These are phyloP conservation scores for Eulemur macaco DNA, from an alignment of 2,113 vertebrate species.

Conservation along the genomic window DNA sequence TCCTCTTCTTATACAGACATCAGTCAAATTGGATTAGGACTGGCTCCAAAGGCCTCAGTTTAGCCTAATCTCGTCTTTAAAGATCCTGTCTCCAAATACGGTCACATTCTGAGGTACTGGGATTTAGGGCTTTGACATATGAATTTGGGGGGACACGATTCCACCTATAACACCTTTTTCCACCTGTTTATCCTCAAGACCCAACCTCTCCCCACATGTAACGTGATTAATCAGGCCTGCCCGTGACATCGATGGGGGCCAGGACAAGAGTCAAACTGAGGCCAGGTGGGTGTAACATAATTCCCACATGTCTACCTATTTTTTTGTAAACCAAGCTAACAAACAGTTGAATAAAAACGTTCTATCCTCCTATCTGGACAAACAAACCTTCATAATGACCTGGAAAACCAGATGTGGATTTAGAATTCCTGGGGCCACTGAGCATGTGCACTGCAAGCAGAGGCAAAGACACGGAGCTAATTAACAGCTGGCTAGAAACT, in stretches of 20 bases:
- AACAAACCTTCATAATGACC: background rate
- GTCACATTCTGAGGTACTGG: background rate
- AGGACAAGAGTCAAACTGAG: background rate
- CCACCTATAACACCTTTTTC: background rate
- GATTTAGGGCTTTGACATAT: background rate
- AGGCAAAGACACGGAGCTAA: background rate
- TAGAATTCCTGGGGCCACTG: background rate
- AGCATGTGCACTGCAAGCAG: background rate
- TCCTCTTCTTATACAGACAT: background rate
- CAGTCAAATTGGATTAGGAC: background rate
- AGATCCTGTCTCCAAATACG: background rate
- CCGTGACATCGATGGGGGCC: background rate
- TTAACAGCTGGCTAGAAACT: background rate
- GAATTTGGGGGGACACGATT: background rate
- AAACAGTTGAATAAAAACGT: background rate
- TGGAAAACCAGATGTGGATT: background rate
- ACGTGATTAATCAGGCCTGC: background rate
- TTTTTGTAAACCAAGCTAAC: background rate
- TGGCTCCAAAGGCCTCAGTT: background rate
- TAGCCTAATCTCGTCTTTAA: background rate
- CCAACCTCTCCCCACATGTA: background rate
- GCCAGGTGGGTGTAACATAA: background rate
- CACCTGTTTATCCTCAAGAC: background rate
- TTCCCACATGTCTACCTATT: rapidly evolving
- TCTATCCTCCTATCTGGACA: background rate